phyloP scores from a whole-genome alignment of 1,140 invertebrate genomes.

The Campodea augens region DNA sequence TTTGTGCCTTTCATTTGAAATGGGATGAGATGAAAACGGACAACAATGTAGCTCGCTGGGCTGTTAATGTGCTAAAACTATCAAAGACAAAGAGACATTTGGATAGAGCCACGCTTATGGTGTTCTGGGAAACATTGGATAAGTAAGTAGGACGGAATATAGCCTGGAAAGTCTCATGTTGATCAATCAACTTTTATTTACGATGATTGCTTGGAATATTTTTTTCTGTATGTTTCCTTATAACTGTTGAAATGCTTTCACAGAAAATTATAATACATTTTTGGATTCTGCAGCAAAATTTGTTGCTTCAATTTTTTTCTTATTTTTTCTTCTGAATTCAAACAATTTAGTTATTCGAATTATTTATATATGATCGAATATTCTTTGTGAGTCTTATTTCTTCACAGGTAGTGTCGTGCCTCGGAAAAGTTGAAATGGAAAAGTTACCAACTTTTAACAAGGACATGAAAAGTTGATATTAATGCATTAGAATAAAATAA shows the following conservation, averaged over 20 bases:
- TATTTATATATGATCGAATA: too few species aligned
- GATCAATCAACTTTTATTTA: not conserved
- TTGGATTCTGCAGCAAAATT: too few species aligned
- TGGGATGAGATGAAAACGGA: slow-evolving; percentile 90
- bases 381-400: too few species aligned
- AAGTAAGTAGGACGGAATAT: slow-evolving; percentile 39
- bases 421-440: too few species aligned
- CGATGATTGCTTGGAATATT: not conserved
- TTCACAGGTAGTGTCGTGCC: too few species aligned
- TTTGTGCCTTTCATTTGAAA: slow-evolving; percentile 94
- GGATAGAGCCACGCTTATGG: slow-evolving; percentile 82
- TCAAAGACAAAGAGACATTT: slow-evolving; percentile 87
- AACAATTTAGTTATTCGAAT: too few species aligned
- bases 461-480: too few species aligned
- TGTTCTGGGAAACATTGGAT: slow-evolving; percentile 93
- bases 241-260: slow-evolving; percentile 1
- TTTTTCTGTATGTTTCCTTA: not conserved
- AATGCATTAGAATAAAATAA: too few species aligned
- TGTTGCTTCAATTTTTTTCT: too few species aligned
- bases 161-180: not conserved
- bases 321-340: too few species aligned
- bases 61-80: slow-evolving; percentile 78
- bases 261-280: too few species aligned
- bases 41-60: slow-evolving; percentile 86
- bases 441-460: too few species aligned